A percentile compares a stretch with the other conserved stretches of the same genome.
Evolutionary conservation across 2,113 vertebrate species (phyloP).

Genomic region (Leptobrachium ailaonicum): DNA sequence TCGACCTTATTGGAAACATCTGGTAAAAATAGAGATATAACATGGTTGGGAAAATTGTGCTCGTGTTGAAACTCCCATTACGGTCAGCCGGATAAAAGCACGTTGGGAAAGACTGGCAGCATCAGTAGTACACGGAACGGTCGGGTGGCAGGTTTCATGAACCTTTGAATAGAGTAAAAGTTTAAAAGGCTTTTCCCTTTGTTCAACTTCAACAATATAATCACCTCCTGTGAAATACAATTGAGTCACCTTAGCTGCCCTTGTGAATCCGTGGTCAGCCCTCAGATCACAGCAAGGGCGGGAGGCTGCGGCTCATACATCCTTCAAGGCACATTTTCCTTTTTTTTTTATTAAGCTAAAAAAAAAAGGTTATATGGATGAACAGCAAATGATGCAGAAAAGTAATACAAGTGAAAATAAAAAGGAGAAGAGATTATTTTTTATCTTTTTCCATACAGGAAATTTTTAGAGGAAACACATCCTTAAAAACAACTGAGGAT

Average conservation of each 20-base stretch:
- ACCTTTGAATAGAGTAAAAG: background rate
- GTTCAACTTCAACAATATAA: background rate
- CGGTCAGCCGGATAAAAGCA: background rate
- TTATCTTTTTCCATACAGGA: background rate
- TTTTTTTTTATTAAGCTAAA: background rate
- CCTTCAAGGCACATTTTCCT: background rate
- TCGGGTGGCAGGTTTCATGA: too few species aligned
- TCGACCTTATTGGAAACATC: too few species aligned
- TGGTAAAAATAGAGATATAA: too few species aligned
- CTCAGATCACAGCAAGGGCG: background rate
- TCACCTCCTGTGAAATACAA: background rate
- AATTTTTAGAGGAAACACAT: background rate
- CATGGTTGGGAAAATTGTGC: too few species aligned
- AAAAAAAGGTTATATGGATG: background rate
- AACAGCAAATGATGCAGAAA: background rate
- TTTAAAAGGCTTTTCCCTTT: background rate
- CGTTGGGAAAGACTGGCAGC: too few species aligned
- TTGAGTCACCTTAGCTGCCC: slow-evolving; percentile 27
- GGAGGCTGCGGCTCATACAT: too few species aligned
- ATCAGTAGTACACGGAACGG: too few species aligned
- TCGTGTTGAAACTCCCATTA: background rate
- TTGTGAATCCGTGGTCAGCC: background rate
- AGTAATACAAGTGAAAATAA: background rate
- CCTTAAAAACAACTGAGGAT: background rate
- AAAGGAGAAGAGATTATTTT: too few species aligned